Conservation (phyloP, 2,888 invertebrate species). For the Caenorhabditis becei region DNA sequence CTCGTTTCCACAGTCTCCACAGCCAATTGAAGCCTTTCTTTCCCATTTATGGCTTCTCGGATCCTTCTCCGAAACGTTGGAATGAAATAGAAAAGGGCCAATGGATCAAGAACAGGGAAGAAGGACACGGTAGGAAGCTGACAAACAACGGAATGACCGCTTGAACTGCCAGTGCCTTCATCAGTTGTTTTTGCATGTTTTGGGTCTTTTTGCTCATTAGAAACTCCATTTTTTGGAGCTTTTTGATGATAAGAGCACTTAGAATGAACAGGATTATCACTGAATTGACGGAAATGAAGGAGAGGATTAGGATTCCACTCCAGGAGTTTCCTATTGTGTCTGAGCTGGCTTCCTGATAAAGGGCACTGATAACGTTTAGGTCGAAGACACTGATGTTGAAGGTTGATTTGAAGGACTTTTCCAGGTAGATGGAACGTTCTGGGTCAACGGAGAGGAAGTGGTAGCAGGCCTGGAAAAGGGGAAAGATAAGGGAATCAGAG, state of each 20-base stretch:
- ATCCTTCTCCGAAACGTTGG: slow-evolving; percentile 6
- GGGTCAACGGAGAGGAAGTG: background rate
- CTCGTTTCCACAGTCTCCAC: no score
- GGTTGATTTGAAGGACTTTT: background rate
- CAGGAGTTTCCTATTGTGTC: background rate
- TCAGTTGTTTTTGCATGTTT: slow-evolving; percentile 5
- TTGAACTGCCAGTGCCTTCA: slow-evolving; percentile 12
- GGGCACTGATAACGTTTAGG: background rate
- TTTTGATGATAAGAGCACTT: background rate
- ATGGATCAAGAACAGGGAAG: slow-evolving; percentile 21
- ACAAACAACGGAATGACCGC: slow-evolving; percentile 16
- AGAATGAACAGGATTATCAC: background rate
- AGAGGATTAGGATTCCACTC: background rate
- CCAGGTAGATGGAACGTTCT: background rate
- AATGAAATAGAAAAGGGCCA: slow-evolving; percentile 10
- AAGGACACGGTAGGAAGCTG: slow-evolving; percentile 13
- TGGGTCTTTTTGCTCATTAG: slow-evolving; percentile 4
- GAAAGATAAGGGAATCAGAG: no score
- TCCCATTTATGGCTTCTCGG: no score
- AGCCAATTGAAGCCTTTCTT: no score
- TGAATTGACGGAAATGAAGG: background rate
- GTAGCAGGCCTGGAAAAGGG: background rate
- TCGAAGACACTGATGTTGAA: background rate
- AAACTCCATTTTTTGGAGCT: background rate
- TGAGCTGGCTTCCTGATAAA: background rate